Percentiles rank a stretch among this genome's conserved stretches.
phyloP scores from a whole-genome alignment of 1,140 invertebrate species.

The Diabrotica virgifera region DNA sequence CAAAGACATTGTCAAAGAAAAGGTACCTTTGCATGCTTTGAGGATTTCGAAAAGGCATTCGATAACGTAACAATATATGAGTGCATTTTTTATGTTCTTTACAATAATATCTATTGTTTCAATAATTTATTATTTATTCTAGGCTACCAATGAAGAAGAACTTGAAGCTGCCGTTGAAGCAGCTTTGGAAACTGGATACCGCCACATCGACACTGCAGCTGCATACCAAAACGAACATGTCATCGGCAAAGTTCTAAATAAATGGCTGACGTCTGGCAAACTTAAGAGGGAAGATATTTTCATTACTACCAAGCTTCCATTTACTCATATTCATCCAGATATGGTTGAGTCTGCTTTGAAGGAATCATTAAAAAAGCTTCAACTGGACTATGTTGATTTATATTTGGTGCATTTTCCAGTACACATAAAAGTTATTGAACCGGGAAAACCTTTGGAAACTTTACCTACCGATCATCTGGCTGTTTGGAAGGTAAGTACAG shows the following conservation, averaged over 20 bases:
- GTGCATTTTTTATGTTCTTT: too few species aligned
- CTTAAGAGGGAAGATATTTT: conserved; percentile 73
- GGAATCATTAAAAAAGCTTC: conserved; percentile 66
- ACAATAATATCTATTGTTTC: neutral
- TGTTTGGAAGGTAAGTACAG: conserved; percentile 64
- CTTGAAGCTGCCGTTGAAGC: conserved; percentile 64
- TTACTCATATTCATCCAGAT: conserved; percentile 52
- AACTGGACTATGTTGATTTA: conserved; percentile 77
- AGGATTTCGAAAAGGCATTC: too few species aligned
- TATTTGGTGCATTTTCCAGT: conserved; percentile 81
- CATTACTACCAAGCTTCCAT: conserved; percentile 73
- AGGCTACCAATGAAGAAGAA: conserved; percentile 54
- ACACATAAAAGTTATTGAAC: conserved; percentile 54
- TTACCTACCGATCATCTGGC: conserved; percentile 59
- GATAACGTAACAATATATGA: too few species aligned
- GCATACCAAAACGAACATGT: conserved; percentile 77
- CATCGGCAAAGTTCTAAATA: conserved; percentile 71
- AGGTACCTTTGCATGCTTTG: too few species aligned
- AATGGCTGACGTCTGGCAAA: conserved; percentile 67
- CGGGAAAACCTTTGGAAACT: conserved; percentile 39
- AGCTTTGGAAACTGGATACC: conserved; percentile 64
- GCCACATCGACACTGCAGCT: conserved; percentile 68
- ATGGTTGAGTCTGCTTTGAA: conserved; percentile 52
- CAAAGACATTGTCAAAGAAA: too few species aligned
- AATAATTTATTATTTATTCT: neutral